A percentile compares a stretch with the other conserved stretches of the same genome.
phyloP scores from a whole-genome alignment of 2,888 invertebrate genomes.

The Pharmacophagus antenor region DNA sequence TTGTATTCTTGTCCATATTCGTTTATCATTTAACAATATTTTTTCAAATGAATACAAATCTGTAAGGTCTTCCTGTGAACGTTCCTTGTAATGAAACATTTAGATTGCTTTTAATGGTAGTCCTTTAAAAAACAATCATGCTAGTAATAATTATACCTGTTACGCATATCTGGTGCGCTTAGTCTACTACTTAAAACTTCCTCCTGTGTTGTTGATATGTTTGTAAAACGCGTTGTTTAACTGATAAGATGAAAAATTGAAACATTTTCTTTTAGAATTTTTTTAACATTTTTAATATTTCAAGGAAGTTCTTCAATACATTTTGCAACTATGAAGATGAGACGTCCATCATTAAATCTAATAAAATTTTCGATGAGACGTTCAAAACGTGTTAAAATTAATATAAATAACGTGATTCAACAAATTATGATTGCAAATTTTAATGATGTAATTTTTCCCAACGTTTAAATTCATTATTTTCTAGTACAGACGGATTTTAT shows the following conservation, averaged over 20 bases:
- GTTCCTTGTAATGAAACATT: not conserved
- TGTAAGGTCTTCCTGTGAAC: not conserved
- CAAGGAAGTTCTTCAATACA: too few relatives aligned
- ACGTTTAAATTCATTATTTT: too few relatives aligned
- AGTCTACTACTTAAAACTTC: not conserved
- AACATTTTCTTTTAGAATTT: not conserved
- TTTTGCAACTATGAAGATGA: too few relatives aligned
- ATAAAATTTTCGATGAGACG: not conserved
- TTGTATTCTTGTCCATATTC: not conserved
- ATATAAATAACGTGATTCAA: too few relatives aligned
- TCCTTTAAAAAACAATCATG: constrained; percentile 3
- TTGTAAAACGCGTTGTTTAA: not conserved
- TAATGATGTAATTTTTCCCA: too few relatives aligned
- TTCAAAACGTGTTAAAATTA: not conserved
- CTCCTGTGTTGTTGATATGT: not conserved
- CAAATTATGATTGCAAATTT: too few relatives aligned
- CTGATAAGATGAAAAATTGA: not conserved
- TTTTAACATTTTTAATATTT: not conserved
- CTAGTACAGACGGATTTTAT: too few relatives aligned
- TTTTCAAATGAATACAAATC: not conserved
- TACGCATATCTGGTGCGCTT: not conserved
- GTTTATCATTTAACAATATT: not conserved
- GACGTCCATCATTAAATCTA: not conserved
- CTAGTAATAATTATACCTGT: not conserved
- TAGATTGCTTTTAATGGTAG: constrained; percentile 1